Percentiles rank a stretch among this genome's conserved stretches.
phyloP scores from a whole-genome alignment of 1,140 invertebrate species.

The Eueides isabella region DNA sequence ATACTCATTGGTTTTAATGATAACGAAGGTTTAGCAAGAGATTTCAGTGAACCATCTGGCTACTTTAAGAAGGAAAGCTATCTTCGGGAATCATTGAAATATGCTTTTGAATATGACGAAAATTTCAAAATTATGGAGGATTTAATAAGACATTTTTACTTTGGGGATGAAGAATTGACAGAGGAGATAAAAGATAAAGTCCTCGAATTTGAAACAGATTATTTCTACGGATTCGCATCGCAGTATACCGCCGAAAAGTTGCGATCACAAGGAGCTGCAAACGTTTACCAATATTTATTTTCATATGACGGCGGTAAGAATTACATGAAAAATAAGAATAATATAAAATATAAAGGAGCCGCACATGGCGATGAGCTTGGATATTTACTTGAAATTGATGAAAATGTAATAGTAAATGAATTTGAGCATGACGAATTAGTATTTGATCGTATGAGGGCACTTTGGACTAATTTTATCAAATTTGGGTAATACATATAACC shows the following conservation, averaged over 20 bases:
- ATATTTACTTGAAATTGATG: conserved; percentile 50
- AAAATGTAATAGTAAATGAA: conserved; percentile 24
- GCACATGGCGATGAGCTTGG: conserved; percentile 51
- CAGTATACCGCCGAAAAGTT: conserved; percentile 39
- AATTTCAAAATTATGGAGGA: conserved; percentile 31
- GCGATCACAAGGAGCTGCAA: conserved; percentile 33
- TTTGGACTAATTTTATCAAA: conserved; percentile 58
- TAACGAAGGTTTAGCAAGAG: conserved; percentile 36
- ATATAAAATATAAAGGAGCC: conserved; percentile 39
- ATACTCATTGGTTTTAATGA: conserved; percentile 40
- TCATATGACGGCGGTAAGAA: conserved; percentile 44
- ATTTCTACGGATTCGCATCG: conserved; percentile 35
- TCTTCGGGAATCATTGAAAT: conserved; percentile 25
- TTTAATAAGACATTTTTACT: conserved; percentile 43
- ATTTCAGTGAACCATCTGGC: conserved; percentile 7
- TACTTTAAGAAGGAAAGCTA: conserved; percentile 19
- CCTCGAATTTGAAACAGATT: conserved; percentile 43
- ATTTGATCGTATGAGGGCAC: conserved; percentile 48
- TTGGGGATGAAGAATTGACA: conserved; percentile 41
- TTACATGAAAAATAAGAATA: conserved; percentile 25
- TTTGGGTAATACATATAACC: conserved; percentile 46
- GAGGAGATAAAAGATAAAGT: conserved; percentile 23
- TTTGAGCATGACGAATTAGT: conserved; percentile 46
- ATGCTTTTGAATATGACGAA: conserved; percentile 34
- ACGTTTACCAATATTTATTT: conserved; percentile 51